phyloP scores from a whole-genome alignment of 2,888 invertebrate genomes.

The Drosophila sordidula region DNA sequence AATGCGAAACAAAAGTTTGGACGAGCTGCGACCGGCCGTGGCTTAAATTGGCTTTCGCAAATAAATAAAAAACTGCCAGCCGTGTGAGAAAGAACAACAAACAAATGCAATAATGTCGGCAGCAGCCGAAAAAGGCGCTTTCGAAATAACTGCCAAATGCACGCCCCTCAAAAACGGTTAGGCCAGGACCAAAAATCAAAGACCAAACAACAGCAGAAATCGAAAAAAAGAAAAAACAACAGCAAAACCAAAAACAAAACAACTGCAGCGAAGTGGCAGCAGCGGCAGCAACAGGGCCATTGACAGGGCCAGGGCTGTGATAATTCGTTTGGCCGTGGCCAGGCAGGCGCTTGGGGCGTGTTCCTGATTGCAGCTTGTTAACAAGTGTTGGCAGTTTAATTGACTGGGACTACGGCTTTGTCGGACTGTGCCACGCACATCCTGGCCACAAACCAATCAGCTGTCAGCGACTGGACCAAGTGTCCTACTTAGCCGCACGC shows the following conservation, averaged over 20 bases:
- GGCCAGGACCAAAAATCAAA: conserved; percentile 21
- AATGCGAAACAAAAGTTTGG: conserved; percentile 68
- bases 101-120: conserved; percentile 42
- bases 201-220: not conserved
- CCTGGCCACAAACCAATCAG: conserved; percentile 64
- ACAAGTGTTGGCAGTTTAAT: conserved; percentile 84
- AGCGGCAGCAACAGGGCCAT: not conserved
- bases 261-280: not conserved
- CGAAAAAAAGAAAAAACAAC: conserved; percentile 5
- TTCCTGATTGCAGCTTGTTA: conserved; percentile 82
- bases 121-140: conserved; percentile 61
- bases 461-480: conserved; percentile 59
- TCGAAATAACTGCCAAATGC: conserved; percentile 63
- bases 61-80: conserved; percentile 63
- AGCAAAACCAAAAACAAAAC: not conserved
- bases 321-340: conserved; percentile 65
- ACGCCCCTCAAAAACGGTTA: conserved; percentile 41
- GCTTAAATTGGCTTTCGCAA: conserved; percentile 74
- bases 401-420: conserved; percentile 59
- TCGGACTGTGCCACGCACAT: conserved; percentile 45
- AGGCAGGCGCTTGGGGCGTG: conserved; percentile 77
- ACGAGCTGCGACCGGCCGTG: conserved; percentile 31
- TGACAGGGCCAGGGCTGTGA: conserved; percentile 40
- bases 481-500: conserved; percentile 69
- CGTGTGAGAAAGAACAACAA: conserved; percentile 53